Evolutionary conservation across 2,113 vertebrate species (phyloP).

Genomic region (Pogona vitticeps): DNA sequence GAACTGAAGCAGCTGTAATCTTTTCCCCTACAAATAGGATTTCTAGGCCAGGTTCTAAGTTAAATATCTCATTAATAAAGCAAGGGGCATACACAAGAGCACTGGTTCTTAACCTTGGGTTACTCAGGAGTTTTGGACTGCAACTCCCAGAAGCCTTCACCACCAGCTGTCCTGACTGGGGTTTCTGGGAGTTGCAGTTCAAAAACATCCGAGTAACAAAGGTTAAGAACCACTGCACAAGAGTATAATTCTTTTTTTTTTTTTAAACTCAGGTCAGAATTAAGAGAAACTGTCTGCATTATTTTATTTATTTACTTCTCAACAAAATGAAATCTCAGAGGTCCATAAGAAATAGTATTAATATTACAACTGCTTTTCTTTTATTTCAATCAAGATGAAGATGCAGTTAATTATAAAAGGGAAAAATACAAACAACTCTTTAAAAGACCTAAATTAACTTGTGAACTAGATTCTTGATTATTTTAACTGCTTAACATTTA

Average conservation of each 20-base stretch:
- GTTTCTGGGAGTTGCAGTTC: no score
- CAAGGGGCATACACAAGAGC: constrained; percentile 15
- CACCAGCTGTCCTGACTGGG: no score
- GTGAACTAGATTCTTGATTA: no score
- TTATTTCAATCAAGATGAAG: neutral
- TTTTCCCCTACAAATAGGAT: neutral
- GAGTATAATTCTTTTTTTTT: constrained; percentile 16
- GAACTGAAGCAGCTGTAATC: neutral
- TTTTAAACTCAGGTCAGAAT: constrained; percentile 12
- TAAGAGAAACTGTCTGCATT: constrained; percentile 6
- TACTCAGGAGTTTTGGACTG: no score
- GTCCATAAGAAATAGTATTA: neutral
- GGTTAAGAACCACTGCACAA: constrained; percentile 44
- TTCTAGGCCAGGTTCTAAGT: neutral
- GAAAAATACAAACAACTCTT: no score
- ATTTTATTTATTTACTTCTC: neutral
- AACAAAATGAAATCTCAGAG: neutral
- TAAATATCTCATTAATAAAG: constrained; percentile 20
- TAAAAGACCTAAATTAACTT: no score
- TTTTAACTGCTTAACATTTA: neutral
- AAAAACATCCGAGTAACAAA: no score
- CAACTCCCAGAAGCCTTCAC: no score
- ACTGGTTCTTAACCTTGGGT: no score
- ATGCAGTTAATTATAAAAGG: no score
- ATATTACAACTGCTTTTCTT: neutral